Conservation (phyloP, 2,888 invertebrate genomes). For the Drosophila quinaria region DNA sequence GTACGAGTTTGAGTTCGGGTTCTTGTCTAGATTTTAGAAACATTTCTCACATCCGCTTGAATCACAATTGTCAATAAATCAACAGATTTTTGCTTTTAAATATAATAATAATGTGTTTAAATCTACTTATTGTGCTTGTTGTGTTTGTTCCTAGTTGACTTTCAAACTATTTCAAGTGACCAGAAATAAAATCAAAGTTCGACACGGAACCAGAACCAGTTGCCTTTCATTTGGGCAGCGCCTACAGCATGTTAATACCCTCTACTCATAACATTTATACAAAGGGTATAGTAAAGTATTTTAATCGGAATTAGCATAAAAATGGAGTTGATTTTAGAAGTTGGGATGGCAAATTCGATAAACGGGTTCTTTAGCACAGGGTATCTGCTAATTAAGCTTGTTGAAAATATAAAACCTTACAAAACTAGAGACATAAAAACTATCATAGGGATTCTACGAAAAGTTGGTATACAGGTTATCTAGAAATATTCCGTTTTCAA, state of each 20-base stretch:
- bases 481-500: no score
- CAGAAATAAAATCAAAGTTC: conserved; percentile 46
- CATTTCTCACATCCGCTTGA: conserved; percentile 45
- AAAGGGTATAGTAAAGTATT: conserved; percentile 1
- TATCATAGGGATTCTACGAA: no score
- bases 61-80: conserved; percentile 27
- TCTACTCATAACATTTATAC: not conserved
- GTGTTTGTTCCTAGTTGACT: conserved; percentile 44
- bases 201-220: conserved; percentile 60
- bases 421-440: no score
- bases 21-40: conserved; percentile 8
- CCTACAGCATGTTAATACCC: conserved; percentile 23
- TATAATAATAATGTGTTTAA: conserved; percentile 12
- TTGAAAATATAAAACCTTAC: no score
- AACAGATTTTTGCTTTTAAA: conserved; percentile 36
- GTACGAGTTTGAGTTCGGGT: conserved; percentile 9
- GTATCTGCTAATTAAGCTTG: no score
- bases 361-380: no score
- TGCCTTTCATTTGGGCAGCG: conserved; percentile 70
- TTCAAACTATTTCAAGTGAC: conserved; percentile 45
- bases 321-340: not conserved
- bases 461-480: no score
- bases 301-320: conserved; percentile 2
- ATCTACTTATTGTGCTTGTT: conserved; percentile 2
- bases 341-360: no score